Percentiles rank a stretch among this genome's conserved stretches.
These are phyloP conservation scores for Amblyornis subalaris DNA, from an alignment of 2,113 vertebrate genomes.

Conservation along the genomic window DNA sequence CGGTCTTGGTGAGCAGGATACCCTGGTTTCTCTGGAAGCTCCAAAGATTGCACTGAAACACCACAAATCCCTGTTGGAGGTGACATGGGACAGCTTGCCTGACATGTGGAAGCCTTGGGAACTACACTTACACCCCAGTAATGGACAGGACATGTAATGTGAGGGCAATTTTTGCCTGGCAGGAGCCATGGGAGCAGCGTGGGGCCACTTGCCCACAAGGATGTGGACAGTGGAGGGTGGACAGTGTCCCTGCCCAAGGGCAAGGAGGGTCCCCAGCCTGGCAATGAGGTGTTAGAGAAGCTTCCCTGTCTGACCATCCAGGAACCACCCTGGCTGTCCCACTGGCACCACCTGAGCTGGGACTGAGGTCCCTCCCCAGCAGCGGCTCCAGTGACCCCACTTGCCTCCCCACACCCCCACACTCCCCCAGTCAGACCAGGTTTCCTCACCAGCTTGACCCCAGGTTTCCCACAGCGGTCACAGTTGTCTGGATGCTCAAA, in stretches of 20 bases:
- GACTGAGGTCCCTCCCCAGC: background rate
- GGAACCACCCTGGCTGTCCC: background rate
- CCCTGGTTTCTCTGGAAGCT: background rate
- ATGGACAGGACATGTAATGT: fast-evolving
- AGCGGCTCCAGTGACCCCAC: no score
- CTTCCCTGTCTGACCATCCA: background rate
- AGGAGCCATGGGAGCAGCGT: background rate
- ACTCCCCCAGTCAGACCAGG: background rate
- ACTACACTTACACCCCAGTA: background rate
- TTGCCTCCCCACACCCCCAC: background rate
- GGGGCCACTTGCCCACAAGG: no score
- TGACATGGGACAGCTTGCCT: background rate
- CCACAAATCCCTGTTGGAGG: background rate
- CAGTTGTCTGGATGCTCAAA: background rate
- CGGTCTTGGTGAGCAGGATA: background rate
- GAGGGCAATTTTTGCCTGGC: fast-evolving
- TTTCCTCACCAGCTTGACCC: background rate
- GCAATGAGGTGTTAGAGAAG: background rate
- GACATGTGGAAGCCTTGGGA: background rate
- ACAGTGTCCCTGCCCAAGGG: background rate
- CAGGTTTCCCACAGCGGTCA: background rate
- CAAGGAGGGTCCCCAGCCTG: fast-evolving
- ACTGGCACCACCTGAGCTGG: background rate
- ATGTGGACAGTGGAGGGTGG: fast-evolving
- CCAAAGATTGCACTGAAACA: background rate